These are phyloP conservation scores for Bubo scandiacus DNA, from an alignment of 2,113 vertebrate species.

Conservation along the genomic window DNA sequence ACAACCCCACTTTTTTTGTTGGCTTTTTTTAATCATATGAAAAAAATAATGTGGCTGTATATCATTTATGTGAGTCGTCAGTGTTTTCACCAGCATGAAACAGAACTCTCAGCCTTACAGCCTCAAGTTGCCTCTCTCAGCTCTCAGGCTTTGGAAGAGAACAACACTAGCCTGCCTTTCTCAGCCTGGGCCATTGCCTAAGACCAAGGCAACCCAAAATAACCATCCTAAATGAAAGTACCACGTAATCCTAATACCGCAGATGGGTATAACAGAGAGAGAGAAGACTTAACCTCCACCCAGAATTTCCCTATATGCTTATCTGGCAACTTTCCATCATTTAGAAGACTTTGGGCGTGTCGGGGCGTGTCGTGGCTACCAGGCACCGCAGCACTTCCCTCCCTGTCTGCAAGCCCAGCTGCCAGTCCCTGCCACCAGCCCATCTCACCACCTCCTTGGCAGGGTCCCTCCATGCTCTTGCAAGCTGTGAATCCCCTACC, in stretches of 20 bases:
- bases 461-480: not conserved
- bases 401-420: not conserved
- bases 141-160: not conserved
- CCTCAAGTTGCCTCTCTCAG: not conserved
- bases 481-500: not conserved
- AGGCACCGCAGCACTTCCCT: not conserved
- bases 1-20: not conserved
- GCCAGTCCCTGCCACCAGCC: not conserved
- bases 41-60: not conserved
- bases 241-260: not conserved
- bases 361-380: not conserved
- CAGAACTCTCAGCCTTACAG: not conserved
- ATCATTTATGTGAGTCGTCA: not conserved
- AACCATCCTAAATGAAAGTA: fast-evolving
- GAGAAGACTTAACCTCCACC: not conserved
- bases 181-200: not conserved
- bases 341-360: not conserved
- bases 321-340: not conserved
- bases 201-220: not conserved
- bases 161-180: not conserved
- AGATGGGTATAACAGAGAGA: not conserved
- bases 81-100: not conserved
- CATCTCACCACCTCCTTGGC: not conserved
- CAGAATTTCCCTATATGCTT: not conserved
- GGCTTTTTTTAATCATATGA: not conserved